phyloP scores from a whole-genome alignment of 2,797 vertebrate species.

The Catamblyrhynchus diadema region DNA sequence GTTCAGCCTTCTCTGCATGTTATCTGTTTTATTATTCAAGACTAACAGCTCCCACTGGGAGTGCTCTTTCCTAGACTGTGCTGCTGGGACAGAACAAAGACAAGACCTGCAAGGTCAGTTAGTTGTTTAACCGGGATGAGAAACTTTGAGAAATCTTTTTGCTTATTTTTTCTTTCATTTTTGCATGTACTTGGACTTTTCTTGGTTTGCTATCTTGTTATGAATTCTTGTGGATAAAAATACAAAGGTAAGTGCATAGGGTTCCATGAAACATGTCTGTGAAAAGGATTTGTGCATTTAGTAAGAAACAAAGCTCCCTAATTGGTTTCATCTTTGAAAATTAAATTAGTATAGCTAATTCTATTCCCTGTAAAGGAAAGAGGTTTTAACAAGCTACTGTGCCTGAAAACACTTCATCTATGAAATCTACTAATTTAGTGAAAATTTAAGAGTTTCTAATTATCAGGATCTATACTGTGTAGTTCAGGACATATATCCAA shows the following conservation, averaged over 20 bases:
- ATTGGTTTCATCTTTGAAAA: neutral
- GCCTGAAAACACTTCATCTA: neutral
- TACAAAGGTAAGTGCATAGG: neutral
- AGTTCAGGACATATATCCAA: neutral
- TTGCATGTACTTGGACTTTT: neutral
- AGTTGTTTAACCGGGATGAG: conserved; percentile 15
- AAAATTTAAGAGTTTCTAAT: neutral
- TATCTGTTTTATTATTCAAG: conserved; percentile 69
- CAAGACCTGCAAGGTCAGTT: conserved; percentile 20
- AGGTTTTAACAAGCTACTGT: neutral
- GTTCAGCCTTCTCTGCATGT: conserved; percentile 44
- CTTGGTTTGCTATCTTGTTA: neutral
- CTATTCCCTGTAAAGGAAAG: neutral
- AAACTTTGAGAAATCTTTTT: conserved; percentile 13
- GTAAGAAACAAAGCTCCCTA: neutral
- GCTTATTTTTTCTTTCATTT: conserved; percentile 5
- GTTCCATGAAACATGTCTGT: neutral
- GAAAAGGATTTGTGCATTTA: neutral
- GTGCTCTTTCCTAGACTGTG: conserved; percentile 17
- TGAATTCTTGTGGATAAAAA: neutral
- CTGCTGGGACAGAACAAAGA: conserved; percentile 31
- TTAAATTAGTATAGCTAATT: neutral
- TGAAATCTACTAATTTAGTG: neutral
- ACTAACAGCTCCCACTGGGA: conserved; percentile 34
- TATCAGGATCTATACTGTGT: neutral